Evolutionary conservation across 2,113 vertebrate species (phyloP), one percentile per base, ranked within the genome.

Genomic region (Toxotes jaculatrix): DNA sequence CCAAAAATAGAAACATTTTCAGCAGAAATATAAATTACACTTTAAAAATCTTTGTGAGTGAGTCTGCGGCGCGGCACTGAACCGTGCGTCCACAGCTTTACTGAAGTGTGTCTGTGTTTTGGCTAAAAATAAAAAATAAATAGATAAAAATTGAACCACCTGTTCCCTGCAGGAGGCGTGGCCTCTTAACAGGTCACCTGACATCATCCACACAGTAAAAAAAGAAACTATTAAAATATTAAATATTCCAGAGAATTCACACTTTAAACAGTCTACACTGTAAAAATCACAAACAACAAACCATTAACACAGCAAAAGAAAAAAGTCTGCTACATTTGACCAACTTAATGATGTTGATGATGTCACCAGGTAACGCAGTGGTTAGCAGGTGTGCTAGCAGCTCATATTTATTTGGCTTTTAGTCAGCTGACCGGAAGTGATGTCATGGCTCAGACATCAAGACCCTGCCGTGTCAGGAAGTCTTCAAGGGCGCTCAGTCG

Each of bases 401-500:
- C 77, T 81, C 14, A 31, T 45, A 60, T 79, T 49, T 23, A 13
- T 81, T 57, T 77, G 87, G 77, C 83, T 49, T 63, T 56, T 4
- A 9, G 32, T 83, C 65, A 40, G 74, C 21, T 42, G 45, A 82
- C 61, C 76, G 61, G 79, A 85, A 77, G 77, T 77, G 74, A 73
- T 31, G 40, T 88, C 79, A 84, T 4, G 53, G 36, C 32, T 78
- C 84, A 94, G 75, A 95, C 94, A 38, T 95, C 93, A 43, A 96
- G 94, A 67, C 95, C 96, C 81, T 98, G 95, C 10, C 92, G 88
- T 63, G 95, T 94, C 83, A 99, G 95, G 90, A 96, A 98, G 78
- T 95, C 94, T 79, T 99, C 98, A 1, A 99, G 96, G 31, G 97
- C 97, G 64, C 94, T 96, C 36, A 99, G 96, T 87, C 97, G 96